phyloP scores from a whole-genome alignment of 2,888 invertebrate species.

The Fragum fragum region DNA sequence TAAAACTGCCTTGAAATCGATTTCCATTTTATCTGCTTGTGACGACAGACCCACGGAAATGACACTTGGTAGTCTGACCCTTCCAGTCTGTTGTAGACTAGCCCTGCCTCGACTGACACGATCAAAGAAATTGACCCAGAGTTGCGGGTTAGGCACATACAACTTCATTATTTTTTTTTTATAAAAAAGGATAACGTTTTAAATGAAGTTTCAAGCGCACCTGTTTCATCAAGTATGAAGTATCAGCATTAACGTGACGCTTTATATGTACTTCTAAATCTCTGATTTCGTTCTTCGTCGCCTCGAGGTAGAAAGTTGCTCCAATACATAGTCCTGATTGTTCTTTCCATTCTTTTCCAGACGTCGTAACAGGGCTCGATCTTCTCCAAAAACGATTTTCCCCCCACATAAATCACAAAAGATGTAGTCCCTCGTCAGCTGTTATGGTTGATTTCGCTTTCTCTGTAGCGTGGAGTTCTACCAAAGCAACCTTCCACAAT shows the following conservation, averaged over 20 bases:
- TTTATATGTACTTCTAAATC: too few relatives aligned
- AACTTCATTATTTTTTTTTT: constrained; percentile 27
- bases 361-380: constrained; percentile 32
- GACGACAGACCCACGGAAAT: constrained; percentile 29
- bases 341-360: constrained; percentile 28
- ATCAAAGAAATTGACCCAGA: constrained; percentile 56
- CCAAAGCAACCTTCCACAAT: too few relatives aligned
- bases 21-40: constrained; percentile 5
- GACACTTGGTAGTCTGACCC: constrained; percentile 26
- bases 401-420: constrained; percentile 28
- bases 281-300: constrained; percentile 32
- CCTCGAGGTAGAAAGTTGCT: constrained; percentile 24
- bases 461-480: constrained; percentile 26
- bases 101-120: constrained; percentile 25
- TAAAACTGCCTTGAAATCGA: constrained; percentile 18
- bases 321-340: constrained; percentile 33
- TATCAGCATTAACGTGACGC: too few relatives aligned
- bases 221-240: too few relatives aligned
- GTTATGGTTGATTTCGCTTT: constrained; percentile 32
- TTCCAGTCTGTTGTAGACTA: constrained; percentile 27
- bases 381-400: constrained; percentile 33
- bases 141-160: constrained; percentile 60
- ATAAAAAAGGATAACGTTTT: constrained; percentile 30
- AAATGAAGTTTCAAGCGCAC: constrained; percentile 48
- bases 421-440: constrained; percentile 15